These are phyloP conservation scores for Adelosebastes latens DNA, from an alignment of 2,797 vertebrate genomes.

Conservation along the genomic window DNA sequence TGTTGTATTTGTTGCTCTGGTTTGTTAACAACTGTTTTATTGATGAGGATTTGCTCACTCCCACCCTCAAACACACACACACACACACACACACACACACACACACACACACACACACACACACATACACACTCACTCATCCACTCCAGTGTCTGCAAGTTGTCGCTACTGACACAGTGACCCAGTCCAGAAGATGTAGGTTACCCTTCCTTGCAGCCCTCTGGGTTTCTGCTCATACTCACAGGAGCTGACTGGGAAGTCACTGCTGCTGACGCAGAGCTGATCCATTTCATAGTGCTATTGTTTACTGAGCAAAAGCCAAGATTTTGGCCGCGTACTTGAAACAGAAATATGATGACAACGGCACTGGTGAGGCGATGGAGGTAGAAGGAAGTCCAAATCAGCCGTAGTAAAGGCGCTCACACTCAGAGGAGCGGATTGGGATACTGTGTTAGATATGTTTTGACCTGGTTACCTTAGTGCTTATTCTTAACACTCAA, in stretches of 20 bases:
- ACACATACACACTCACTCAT: background rate
- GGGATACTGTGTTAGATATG: background rate
- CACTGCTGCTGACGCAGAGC: conserved; percentile 31
- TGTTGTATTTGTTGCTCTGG: conserved; percentile 10
- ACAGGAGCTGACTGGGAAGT: conserved; percentile 36
- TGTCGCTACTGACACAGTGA: conserved; percentile 73
- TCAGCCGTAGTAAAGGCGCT: background rate
- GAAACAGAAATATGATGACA: background rate
- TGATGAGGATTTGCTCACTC: conserved; percentile 21
- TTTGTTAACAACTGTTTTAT: conserved; percentile 39
- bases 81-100: background rate
- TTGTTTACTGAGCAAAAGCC: conserved; percentile 6
- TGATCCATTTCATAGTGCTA: background rate
- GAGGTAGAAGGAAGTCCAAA: background rate
- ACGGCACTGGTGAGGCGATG: background rate
- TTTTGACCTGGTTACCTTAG: background rate
- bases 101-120: background rate
- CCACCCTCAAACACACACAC: background rate
- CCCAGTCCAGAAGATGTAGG: conserved; percentile 73
- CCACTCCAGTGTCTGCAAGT: conserved; percentile 22
- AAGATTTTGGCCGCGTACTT: background rate
- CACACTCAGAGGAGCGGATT: background rate
- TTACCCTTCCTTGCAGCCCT: conserved; percentile 50
- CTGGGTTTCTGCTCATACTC: conserved; percentile 41
- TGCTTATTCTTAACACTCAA: background rate